These are phyloP conservation scores for Anser cygnoides DNA, from an alignment of 2,113 vertebrate species.

Conservation along the genomic window DNA sequence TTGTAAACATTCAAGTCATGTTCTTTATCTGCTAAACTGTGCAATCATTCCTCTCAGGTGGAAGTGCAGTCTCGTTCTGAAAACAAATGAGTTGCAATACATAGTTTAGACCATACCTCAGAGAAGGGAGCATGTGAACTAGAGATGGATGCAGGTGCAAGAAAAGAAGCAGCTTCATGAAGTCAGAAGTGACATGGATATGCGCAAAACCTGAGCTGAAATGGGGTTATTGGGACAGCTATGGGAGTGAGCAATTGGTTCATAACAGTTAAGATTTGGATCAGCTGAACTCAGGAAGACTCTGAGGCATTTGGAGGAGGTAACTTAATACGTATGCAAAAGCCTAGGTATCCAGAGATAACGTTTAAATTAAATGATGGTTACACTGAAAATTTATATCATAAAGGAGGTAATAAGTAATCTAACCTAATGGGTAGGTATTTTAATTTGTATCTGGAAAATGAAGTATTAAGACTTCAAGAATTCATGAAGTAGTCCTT, in stretches of 20 bases:
- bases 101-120: rapidly evolving
- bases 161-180: neutral
- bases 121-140: neutral
- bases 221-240: neutral
- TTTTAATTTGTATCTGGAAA: neutral
- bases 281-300: neutral
- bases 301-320: neutral
- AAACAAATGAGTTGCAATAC: neutral
- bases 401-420: neutral
- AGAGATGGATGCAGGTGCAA: no score
- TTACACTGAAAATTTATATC: neutral
- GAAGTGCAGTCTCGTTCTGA: neutral
- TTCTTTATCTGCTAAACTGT: neutral
- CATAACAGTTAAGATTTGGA: rapidly evolving
- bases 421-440: neutral
- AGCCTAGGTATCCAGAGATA: neutral
- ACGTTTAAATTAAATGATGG: neutral
- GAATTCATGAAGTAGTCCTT: neutral
- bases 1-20: neutral
- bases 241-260: neutral
- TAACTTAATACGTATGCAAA: neutral
- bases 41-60: neutral
- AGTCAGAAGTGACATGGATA: neutral
- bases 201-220: neutral
- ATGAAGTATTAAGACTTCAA: neutral